Evolutionary conservation across 2,888 invertebrate genomes (phyloP).

Genomic region (Morinoia aosen): DNA sequence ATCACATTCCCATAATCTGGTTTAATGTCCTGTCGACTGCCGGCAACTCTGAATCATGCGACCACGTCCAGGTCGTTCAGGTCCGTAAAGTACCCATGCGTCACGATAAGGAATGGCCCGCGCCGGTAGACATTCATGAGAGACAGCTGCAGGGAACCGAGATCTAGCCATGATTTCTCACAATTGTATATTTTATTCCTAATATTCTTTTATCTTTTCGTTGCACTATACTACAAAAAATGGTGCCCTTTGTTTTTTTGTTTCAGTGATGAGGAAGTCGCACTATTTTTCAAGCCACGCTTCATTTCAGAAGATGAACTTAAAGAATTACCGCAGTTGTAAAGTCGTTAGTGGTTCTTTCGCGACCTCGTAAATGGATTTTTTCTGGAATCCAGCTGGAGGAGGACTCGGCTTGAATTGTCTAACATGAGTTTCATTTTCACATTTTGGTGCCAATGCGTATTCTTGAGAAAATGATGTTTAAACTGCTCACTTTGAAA

Average conservation of each 20-base stretch:
- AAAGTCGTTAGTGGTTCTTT: not conserved
- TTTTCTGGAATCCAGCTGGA: not conserved
- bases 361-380: not conserved
- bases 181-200: not conserved
- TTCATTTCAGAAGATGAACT: not conserved
- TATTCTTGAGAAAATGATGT: not conserved
- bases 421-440: not conserved
- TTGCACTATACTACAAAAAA: not conserved
- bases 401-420: not conserved
- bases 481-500: not conserved
- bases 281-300: not conserved
- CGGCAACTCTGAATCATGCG: not conserved
- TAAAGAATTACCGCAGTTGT: not conserved
- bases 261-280: not conserved
- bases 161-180: not conserved
- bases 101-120: not conserved
- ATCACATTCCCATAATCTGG: not conserved
- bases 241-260: not conserved
- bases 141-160: not conserved
- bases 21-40: not conserved
- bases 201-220: not conserved
- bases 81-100: not conserved
- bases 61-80: not conserved
- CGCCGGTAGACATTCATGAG: not conserved
- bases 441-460: not conserved